These are phyloP conservation scores for Rhamphomyia laevipes DNA, from an alignment of 2,888 invertebrate genomes.

Conservation along the genomic window DNA sequence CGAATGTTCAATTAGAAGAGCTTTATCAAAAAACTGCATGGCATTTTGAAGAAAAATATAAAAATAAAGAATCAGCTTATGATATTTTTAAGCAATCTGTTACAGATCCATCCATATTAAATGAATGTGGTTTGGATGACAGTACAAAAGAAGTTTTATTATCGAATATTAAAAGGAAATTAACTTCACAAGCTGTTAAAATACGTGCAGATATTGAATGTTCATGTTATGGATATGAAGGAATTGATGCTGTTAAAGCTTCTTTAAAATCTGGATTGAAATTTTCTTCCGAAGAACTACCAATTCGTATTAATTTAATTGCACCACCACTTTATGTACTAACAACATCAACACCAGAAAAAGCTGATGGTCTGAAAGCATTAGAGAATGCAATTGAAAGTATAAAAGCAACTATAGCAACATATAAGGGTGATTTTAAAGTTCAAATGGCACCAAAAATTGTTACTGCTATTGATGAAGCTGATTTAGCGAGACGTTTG, in stretches of 20 bases:
- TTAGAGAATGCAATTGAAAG: conserved; percentile 80
- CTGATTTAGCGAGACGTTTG: conserved; percentile 86
- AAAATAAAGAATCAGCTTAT: conserved; percentile 90
- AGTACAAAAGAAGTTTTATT: conserved; percentile 83
- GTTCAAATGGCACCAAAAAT: conserved; percentile 97
- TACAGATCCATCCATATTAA: conserved; percentile 83
- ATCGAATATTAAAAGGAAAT: conserved; percentile 87
- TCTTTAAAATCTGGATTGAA: conserved; percentile 83
- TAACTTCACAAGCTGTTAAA: conserved; percentile 96
- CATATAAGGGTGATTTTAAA: conserved; percentile 82
- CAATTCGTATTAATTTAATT: conserved; percentile 97
- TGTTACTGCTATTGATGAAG: conserved; percentile 96
- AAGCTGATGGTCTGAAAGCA: conserved; percentile 82
- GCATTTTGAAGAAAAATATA: conserved; percentile 95
- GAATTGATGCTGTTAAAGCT: conserved; percentile 95
- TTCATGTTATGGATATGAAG: conserved; percentile 93
- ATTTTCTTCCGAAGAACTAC: conserved; percentile 83
- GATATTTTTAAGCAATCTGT: conserved; percentile 99
- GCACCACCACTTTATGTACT: conserved; percentile 97
- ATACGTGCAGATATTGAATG: conserved; percentile 89
- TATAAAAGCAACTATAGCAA: conserved; percentile 71
- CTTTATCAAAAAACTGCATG: conserved; percentile 95
- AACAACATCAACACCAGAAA: conserved; percentile 96
- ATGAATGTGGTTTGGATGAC: conserved; percentile 91
- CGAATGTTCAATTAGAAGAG: conserved; percentile 86